Conservation (phyloP, 2,797 vertebrate species). For the Enteromius treurensis region DNA sequence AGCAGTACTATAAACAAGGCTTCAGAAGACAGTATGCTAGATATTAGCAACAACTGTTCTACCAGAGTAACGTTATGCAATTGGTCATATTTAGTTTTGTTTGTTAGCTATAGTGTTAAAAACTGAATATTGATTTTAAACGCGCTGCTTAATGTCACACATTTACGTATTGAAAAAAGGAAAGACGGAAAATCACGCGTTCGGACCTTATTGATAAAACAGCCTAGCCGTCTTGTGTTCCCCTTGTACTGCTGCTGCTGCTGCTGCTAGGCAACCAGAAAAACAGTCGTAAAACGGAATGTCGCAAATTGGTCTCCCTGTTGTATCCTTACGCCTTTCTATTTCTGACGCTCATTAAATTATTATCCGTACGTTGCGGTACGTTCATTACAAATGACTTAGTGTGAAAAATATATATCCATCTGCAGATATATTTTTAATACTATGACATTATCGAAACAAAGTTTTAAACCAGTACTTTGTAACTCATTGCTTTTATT, state of each 20-base stretch:
- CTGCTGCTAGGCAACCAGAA: constrained; percentile 76
- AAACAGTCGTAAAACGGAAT: constrained; percentile 60
- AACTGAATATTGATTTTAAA: background rate
- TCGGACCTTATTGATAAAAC: constrained; percentile 30
- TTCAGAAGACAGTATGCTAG: background rate
- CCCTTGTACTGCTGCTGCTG: constrained; percentile 63
- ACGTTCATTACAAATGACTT: background rate
- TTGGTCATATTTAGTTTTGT: background rate
- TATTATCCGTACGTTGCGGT: background rate
- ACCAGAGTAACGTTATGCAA: background rate
- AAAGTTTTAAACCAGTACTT: background rate
- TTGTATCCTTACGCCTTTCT: background rate
- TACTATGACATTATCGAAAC: background rate
- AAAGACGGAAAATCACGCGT: background rate
- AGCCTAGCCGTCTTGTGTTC: constrained; percentile 15
- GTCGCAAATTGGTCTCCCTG: constrained; percentile 8
- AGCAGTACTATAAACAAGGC: background rate
- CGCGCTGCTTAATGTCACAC: background rate
- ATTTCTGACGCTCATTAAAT: background rate
- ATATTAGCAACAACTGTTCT: background rate
- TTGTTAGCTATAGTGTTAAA: background rate
- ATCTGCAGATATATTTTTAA: background rate
- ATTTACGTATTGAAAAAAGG: background rate
- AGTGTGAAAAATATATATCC: background rate
- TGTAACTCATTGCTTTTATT: constrained; percentile 3